A percentile compares a stretch with the other conserved stretches of the same genome.
Conservation (phyloP, 2,113 vertebrate genomes). For the Malaclemys terrapin region DNA sequence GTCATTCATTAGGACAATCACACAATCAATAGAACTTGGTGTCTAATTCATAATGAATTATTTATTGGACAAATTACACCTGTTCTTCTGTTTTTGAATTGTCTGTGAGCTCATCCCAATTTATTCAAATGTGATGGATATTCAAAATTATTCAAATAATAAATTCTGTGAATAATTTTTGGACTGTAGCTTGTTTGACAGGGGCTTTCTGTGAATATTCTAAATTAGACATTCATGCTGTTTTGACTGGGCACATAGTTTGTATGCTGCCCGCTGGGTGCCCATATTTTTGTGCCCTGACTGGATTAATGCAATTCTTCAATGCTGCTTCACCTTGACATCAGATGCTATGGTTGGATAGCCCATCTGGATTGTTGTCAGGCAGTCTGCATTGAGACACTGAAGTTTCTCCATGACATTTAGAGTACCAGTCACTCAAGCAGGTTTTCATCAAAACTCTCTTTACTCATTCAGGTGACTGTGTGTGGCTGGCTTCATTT, state of each 20-base stretch:
- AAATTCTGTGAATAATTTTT: not conserved
- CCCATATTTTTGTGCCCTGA: not conserved
- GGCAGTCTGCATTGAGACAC: not conserved
- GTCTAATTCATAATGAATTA: not conserved
- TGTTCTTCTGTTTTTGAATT: not conserved
- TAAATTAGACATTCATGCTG: not conserved
- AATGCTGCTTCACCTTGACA: not conserved
- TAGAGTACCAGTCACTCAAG: not conserved
- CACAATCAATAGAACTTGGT: not conserved
- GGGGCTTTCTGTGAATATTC: not conserved
- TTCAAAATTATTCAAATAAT: not conserved
- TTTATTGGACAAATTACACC: not conserved
- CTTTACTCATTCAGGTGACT: not conserved
- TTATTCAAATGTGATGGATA: not conserved
- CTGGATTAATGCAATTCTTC: not conserved
- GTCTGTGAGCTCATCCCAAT: not conserved
- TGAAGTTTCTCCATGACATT: not conserved
- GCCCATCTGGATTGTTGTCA: not conserved
- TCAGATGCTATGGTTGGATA: not conserved
- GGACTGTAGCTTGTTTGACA: not conserved
- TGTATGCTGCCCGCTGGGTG: not conserved
- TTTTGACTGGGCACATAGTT: not conserved
- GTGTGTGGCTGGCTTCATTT: not conserved
- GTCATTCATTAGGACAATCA: not conserved
- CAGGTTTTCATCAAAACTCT: not conserved